Evolutionary conservation across 2,888 invertebrate species (phyloP).

Genomic region (Shargacucullia verbasci): DNA sequence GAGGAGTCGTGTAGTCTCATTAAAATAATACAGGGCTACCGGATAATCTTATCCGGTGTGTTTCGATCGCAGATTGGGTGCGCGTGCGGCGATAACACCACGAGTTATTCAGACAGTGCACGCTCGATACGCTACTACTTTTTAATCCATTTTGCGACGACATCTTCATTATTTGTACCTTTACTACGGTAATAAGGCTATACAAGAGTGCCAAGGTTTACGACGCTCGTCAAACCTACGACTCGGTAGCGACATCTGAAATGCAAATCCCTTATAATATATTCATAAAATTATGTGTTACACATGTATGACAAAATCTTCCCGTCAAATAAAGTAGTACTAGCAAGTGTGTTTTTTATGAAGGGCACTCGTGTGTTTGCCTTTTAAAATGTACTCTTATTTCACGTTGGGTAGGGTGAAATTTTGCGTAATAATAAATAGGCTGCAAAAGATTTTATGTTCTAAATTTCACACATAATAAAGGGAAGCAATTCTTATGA

Average conservation of each 20-base stretch:
- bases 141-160: slow-evolving; percentile 83
- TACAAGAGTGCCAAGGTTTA: slow-evolving; percentile 57
- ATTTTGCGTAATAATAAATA: slow-evolving; percentile 59
- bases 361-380: slow-evolving; percentile 61
- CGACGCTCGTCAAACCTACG: slow-evolving; percentile 60
- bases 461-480: slow-evolving; percentile 88
- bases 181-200: slow-evolving; percentile 57
- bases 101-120: slow-evolving; percentile 86
- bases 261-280: slow-evolving; percentile 80
- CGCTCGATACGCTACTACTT: slow-evolving; percentile 83
- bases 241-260: slow-evolving; percentile 62
- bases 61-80: slow-evolving; percentile 88
- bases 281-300: slow-evolving; percentile 82
- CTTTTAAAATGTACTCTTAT: slow-evolving; percentile 69
- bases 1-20: slow-evolving; percentile 88
- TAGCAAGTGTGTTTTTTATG: slow-evolving; percentile 75
- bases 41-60: slow-evolving; percentile 89
- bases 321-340: slow-evolving; percentile 74
- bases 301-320: slow-evolving; percentile 79
- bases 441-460: slow-evolving; percentile 75
- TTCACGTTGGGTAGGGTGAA: slow-evolving; percentile 57
- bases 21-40: slow-evolving; percentile 89
- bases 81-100: slow-evolving; percentile 87
- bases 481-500: slow-evolving; percentile 88
- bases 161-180: slow-evolving; percentile 86